Base-by-base conservation (phyloP, 2,113 vertebrate genomes). In the Microcebus ravelobensis region DNA sequence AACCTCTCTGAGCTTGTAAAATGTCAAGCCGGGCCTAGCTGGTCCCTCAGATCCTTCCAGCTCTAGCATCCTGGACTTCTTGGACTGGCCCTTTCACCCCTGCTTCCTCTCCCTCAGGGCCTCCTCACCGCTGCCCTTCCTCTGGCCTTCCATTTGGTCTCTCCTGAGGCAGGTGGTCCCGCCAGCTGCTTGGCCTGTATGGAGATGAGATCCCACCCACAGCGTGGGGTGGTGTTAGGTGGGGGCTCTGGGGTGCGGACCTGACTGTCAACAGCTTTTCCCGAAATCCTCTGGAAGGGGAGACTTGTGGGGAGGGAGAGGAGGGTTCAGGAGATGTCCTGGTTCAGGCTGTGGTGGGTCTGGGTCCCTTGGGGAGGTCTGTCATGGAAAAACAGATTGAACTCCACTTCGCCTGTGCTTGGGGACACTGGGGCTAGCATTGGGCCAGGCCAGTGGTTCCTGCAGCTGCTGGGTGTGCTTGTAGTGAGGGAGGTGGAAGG, bases 81-180 rank as follows among this genome's bases (percentile, higher is more conserved):
- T 81, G 59, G 94, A 91, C 81, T 59, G 55, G 82, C 52, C 90
- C 67, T 91, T 73, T 96, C 68, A 82, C 50, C 65, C 87, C 45
- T 14, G 84, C 71, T 88, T 95, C 86, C 93, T 79, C 93, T 96
- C 95, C 94, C 89, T 93, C 67, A 48, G 91, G 84, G 76, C 88
- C 61, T 93, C 82, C 96, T 63, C 48, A 48, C 73, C 59, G 74
- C 96, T 89, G 89, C 90, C 95, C 95, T 95, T 96, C 70, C 93
- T 95, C 88, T n/a, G 0, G 90, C 82, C 93, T 94, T 96, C 91
- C 96, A 93, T 96, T 96, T 97, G 97, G 85, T 95, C 93, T 96
- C 91, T 96, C 88, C 96, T 93, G 95, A 74, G 96, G 95, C 97
- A 97, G 97, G 96, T 98, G 97, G 97, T 93, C 95, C 77, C 93